A percentile compares a stretch with the other conserved stretches of the same genome.
These are phyloP conservation scores for Gymnocheta viridis DNA, from an alignment of 2,888 invertebrate genomes.

Conservation along the genomic window DNA sequence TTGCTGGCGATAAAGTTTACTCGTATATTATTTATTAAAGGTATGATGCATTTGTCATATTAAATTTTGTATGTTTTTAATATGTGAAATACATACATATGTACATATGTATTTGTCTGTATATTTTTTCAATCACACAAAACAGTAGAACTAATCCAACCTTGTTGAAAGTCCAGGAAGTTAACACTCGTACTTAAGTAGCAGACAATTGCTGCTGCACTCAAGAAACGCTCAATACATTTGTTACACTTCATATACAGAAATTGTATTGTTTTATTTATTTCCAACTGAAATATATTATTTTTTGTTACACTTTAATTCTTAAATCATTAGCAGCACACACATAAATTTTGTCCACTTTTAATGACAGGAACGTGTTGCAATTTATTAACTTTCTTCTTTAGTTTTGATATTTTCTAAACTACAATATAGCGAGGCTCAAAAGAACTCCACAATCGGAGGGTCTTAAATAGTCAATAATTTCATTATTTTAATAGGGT, in stretches of 20 bases:
- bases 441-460: too few species aligned
- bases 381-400: neutral
- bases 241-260: slow-evolving; percentile 55
- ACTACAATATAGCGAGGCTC: neutral
- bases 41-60: slow-evolving; percentile 32
- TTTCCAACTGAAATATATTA: neutral
- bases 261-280: slow-evolving; percentile 43
- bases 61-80: neutral
- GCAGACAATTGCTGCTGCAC: slow-evolving; percentile 41
- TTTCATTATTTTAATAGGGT: too few species aligned
- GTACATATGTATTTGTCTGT: neutral
- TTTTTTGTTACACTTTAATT: neutral
- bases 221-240: slow-evolving; percentile 25
- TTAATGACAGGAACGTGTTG: neutral
- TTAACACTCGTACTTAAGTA: slow-evolving; percentile 50
- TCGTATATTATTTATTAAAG: neutral
- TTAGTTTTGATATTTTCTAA: neutral
- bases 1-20: neutral
- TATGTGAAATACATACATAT: neutral
- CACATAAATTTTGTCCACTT: neutral
- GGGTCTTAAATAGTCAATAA: too few species aligned
- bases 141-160: slow-evolving; percentile 50
- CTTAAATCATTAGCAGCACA: slow-evolving; percentile 2
- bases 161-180: slow-evolving; percentile 41
- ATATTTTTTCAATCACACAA: neutral